phyloP scores from a whole-genome alignment of 2,113 vertebrate genomes.

The Planiliza haematocheilus region DNA sequence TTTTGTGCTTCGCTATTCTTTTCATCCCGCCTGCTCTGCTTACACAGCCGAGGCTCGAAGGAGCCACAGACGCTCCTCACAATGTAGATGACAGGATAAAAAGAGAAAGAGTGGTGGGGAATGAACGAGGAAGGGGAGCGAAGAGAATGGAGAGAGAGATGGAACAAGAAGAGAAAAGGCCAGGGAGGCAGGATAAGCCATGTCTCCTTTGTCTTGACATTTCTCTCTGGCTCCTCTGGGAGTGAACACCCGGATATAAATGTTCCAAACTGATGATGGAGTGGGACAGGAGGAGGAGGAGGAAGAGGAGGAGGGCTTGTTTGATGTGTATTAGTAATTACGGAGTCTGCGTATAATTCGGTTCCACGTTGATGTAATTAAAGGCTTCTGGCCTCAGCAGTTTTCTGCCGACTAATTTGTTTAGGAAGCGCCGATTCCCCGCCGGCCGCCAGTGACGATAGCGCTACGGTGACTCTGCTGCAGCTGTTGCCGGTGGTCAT shows the following conservation, averaged over 20 bases:
- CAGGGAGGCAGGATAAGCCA: conserved; percentile 60
- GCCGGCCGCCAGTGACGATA: conserved; percentile 25
- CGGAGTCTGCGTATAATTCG: conserved; percentile 53
- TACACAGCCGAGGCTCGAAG: conserved; percentile 52
- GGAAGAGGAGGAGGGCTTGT: conserved; percentile 23
- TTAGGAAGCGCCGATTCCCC: conserved; percentile 61
- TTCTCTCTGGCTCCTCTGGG: conserved; percentile 66
- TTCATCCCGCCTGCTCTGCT: conserved; percentile 44
- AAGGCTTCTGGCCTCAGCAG: conserved; percentile 66
- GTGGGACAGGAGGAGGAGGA: conserved; percentile 30
- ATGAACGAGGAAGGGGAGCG: conserved; percentile 26
- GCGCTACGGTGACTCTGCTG: conserved; percentile 3
- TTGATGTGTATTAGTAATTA: conserved; percentile 67
- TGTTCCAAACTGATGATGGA: conserved; percentile 54
- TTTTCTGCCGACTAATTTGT: conserved; percentile 71
- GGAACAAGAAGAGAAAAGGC: conserved; percentile 54
- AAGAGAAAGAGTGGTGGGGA: conserved; percentile 38
- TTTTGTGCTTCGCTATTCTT: conserved; percentile 36
- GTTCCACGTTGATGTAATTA: conserved; percentile 75
- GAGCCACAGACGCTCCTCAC: conserved; percentile 41
- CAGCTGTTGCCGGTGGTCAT: conserved; percentile 61
- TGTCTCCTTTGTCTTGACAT: conserved; percentile 73
- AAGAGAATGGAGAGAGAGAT: conserved; percentile 52
- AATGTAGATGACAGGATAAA: conserved; percentile 73
- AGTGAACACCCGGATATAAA: conserved; percentile 57